Conservation (phyloP, 2,888 invertebrate species). For the Heteropelma amictum region DNA sequence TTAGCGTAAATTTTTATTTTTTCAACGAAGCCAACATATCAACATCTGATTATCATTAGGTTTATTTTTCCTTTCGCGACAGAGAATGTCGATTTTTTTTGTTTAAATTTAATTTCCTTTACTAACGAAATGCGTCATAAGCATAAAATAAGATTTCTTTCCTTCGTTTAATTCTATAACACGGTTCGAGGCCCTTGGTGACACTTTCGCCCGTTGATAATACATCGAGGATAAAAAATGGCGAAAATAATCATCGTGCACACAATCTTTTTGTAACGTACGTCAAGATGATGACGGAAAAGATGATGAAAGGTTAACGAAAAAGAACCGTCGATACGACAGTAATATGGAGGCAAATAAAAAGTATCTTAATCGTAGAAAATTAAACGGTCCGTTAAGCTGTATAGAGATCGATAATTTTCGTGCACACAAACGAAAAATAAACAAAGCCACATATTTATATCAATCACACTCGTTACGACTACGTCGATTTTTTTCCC, state of each 20-base stretch:
- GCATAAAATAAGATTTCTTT: constrained; percentile 51
- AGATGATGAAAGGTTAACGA: background rate
- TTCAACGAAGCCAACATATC: constrained; percentile 59
- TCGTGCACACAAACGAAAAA: constrained; percentile 60
- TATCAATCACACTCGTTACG: constrained; percentile 9
- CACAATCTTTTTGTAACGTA: too few species aligned
- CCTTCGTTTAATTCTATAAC: background rate
- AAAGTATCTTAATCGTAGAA: constrained; percentile 27
- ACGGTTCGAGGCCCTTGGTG: background rate
- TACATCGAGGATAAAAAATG: background rate
- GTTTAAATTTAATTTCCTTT: background rate
- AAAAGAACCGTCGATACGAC: constrained; percentile 11
- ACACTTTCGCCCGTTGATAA: too few species aligned
- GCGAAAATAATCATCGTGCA: background rate
- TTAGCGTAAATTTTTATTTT: constrained; percentile 55
- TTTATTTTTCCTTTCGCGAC: constrained; percentile 37
- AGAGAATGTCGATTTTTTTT: constrained; percentile 26
- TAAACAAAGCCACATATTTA: constrained; percentile 21
- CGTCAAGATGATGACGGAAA: too few species aligned
- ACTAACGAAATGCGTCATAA: constrained; percentile 49
- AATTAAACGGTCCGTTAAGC: background rate
- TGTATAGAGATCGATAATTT: constrained; percentile 43
- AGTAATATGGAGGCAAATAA: constrained; percentile 30
- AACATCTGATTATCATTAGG: constrained; percentile 56
- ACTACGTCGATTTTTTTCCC: constrained; percentile 14